phyloP scores from a whole-genome alignment of 2,797 vertebrate genomes.

The Rhinogobio ventralis region DNA sequence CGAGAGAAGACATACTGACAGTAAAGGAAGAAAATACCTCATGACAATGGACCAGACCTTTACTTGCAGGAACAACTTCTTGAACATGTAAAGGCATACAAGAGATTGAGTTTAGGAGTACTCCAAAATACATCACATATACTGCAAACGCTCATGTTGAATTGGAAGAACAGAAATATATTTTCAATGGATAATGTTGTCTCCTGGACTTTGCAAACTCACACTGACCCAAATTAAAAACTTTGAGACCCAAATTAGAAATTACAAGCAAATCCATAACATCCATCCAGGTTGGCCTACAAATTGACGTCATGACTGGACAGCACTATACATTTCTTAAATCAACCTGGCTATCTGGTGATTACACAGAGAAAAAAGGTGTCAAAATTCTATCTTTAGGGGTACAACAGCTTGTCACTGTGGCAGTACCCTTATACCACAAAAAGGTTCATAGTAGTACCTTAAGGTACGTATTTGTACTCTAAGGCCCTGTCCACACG shows the following conservation, averaged over 20 bases:
- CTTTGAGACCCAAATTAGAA: neutral
- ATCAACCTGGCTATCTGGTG: neutral
- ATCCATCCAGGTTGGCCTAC: neutral
- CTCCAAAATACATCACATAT: too few relatives aligned
- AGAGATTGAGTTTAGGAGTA: neutral
- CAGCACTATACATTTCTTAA: neutral
- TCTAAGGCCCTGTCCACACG: too few relatives aligned
- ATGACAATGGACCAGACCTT: neutral
- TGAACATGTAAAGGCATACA: neutral
- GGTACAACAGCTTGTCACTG: too few relatives aligned
- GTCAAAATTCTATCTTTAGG: too few relatives aligned
- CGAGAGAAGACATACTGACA: neutral
- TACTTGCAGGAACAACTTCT: slow-evolving; percentile 7
- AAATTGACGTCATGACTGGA: neutral
- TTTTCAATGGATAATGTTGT: neutral
- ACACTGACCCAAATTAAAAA: neutral
- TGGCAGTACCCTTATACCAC: too few relatives aligned
- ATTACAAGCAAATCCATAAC: neutral
- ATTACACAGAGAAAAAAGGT: too few relatives aligned
- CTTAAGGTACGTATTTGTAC: too few relatives aligned
- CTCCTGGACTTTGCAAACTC: neutral
- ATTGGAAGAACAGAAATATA: too few relatives aligned
- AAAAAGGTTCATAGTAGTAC: too few relatives aligned
- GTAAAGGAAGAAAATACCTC: neutral
- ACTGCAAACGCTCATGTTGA: too few relatives aligned